Evolutionary conservation across 2,888 invertebrate genomes (phyloP), one percentile per base, ranked within the genome.

Genomic region (Dilophus febrilis): DNA sequence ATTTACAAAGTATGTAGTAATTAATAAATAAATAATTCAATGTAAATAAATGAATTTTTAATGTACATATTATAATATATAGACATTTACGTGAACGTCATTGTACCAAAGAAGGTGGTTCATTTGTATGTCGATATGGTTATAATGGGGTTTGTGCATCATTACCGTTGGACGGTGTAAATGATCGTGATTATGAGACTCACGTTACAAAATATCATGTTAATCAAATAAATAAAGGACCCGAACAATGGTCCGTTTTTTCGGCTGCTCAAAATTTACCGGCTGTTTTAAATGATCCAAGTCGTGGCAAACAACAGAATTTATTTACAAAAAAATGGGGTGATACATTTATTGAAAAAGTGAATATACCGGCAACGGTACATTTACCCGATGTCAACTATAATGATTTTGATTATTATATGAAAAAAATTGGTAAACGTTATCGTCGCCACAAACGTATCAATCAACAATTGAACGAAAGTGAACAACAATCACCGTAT

Each of bases 321-420:
- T 90, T 98, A 55, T 92, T 98, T 55, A 92, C 92, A 0, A 90
- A 88, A 60, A 91, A 91, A 45, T 98, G 97, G 97, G 97, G 98
- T 34, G 94, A 94, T 53, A 71, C 75, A 43, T 98, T 98, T 63
- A 74, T 90, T 16, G 92, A 92, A 46, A 78, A 83, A 51, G 67
- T 72, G 19, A 72, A 77, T 35, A 74, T 92, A 50, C 71, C 77
- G 30, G 74, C 79, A 48, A 84, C 85, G 51, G 75, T 79, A 1
- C 77, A 83, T 58, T 64, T 94, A 49, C 87, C 87, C 31, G 81
- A 86, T 51, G 78, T 95, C 43, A 77, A 74, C 13, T 71, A 77
- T 56, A 71, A 74, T 34, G 85, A 91, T 61, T 94, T 97, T 64
- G 84, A 88, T 49, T 67, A 71, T 26, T 97, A 95, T 59, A 67